Base-by-base conservation (phyloP, 2,888 invertebrate genomes). In the Lasioglossum malachurum region DNA sequence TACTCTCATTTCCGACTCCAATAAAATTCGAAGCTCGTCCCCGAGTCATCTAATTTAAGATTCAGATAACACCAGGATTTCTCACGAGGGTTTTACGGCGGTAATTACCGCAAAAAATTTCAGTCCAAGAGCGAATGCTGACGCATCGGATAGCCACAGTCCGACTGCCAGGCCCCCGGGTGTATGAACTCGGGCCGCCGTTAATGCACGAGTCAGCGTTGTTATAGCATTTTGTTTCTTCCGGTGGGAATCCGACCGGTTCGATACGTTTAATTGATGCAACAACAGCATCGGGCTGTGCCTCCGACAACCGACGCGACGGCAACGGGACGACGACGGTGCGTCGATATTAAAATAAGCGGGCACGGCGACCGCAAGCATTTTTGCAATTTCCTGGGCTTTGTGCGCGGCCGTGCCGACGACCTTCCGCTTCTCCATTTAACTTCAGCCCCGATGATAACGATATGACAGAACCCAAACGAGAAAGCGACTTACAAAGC, bases 401-500 rank as follows among this genome's bases (percentile, higher is more conserved):
- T 75, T 78, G 72, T 74, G 35, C 38, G n/a, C 10, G 23, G 5
- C 1, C 60, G 8, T 41, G 81, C 81, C 86, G 57, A 78, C 86
- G 76, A 82, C 78, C 82, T 77, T 41, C 73, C 74, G 49, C 31
- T 53, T n/a, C 72, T 38, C 69, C 73, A 69, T 76, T 80, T 77
- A 77, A 82, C 38, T 78, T 80, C 49, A n/a, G 46, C 57, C 41
- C 14, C 35, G 38, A 79, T 69, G 87, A 83, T 86, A 80, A 80
- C 83, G 87, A 83, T 76, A 81, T 60, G 86, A 83, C 80, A 80
- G 79, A 49, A 27, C 38, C 73, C 23, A 64, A 87, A 80, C 85
- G 80, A 71, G 76, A 80, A 73, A 80, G 49, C 57, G 75, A 82
- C 77, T 89, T 80, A 72, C 83, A 84, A 89, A 88, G 83, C 83